Base-by-base conservation (phyloP, 2,113 vertebrate species). In the Amphiprion ocellaris region DNA sequence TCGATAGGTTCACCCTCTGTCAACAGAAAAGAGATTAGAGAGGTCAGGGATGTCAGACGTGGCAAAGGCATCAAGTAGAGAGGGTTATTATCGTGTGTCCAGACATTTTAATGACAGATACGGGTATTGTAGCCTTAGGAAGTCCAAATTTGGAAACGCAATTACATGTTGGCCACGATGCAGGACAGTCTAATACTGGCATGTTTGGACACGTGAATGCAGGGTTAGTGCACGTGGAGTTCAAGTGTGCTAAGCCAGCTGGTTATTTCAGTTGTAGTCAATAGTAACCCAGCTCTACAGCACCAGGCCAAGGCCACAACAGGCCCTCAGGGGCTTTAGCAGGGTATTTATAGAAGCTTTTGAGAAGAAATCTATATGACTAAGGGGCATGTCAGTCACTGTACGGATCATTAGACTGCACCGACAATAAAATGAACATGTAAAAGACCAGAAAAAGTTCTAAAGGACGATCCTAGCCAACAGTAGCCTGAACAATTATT, bases 1-100 rank as follows among this genome's bases (percentile, higher is more conserved):
- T 99, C 98, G 70, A 99, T 98, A 47, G 98, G 98, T 76, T 99
- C 98, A 0, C 97, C 97, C 87, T 99, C 98, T 99, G 92, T 53
- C 77, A 67, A 39, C 64, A 84, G 55, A 88, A 23, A 90, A 69
- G 46, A 66, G 70, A 79, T 82, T 52, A 84, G n/a, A 78, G 72
- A 15, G 69, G 76, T 89, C 55, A 84, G 76, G 58, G 39, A 33
- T 56, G 64, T 81, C 65, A 83, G 68, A 83, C 39, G 26, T 24
- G 54, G 44, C 49, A 58, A 17, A 61, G 59, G 53, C 79, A 69
- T 70, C 7, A 52, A 30, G 49, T 26, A 53, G 24, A 83, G 56
- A 71, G 4, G 72, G 16, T 54, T 33, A n/a, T 60, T 68, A 73
- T 58, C 11, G 2, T 8, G 33, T 1, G 11, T 1, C 16, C 49